Base-by-base conservation (phyloP, 2,113 vertebrate genomes). In the Elaphurus davidianus region DNA sequence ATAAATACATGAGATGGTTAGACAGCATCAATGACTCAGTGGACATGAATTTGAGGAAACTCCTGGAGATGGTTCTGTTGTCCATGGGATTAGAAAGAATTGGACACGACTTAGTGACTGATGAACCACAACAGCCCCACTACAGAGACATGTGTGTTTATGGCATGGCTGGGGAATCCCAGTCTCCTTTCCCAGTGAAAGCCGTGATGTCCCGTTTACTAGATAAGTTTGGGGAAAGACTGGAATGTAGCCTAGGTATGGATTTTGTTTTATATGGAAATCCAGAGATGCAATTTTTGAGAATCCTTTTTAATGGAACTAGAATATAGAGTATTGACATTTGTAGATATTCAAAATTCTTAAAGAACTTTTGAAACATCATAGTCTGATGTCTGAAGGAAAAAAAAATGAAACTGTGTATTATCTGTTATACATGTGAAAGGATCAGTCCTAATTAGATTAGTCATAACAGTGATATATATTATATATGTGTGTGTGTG, bases 131-230 rank as follows among this genome's bases (percentile, higher is more conserved):
- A 43, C 36, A 43, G 71, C 3, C 17, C 10, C n/a, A 21, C 36
- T 33, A 14, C 21, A 23, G 1, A 27, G 23, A 5, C 45, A 27
- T 2, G 13, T 1, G 1, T 25, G 12, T 17, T 16, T 43, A 2
- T 14, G 3, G 5, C 30, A 15, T 13, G 25, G 4, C 19, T 52
- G 4, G 17, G 17, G 7, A 23, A 40, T 2, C 5, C 4, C 45
- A 50, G 50, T 1, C 10, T 50, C 23, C 13, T n/a, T 87, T 45
- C 11, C 15, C 40, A 33, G 0, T 5, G 43, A 4, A 87, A 71
- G 3, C 13, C 30, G 19, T 21, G 7, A n/a, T 47, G 14, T 36
- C 8, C 30, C 6, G 19, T 74, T 83, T 47, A 62, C 8, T 30
- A 17, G 15, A 15, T 30, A 59, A 40, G 1, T 67, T 87, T 90